Evolutionary conservation across 2,888 invertebrate species (phyloP), one percentile per base, ranked within the genome.

Genomic region (Macropis europaea): DNA sequence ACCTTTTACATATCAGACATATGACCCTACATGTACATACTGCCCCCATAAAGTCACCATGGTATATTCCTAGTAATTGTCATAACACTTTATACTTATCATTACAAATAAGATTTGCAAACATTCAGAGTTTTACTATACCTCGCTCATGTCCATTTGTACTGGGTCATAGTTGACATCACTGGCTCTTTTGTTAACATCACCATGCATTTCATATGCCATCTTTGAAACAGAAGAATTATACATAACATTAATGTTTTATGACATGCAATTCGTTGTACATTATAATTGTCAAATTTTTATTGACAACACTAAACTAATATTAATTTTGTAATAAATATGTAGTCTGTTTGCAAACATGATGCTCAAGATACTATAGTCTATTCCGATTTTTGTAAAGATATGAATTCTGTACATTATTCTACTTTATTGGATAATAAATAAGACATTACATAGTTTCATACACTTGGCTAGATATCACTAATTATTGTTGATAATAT

Each of bases 71-170:
- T 73, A 79, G 75, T 72, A 71, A 70, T 73, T 73, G 75, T 69
- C 62, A 47, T 50, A 81, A 69, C 24, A 56, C 52, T 75, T 59
- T 24, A 4, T 69, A 76, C 75, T 79, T 79, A 81, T 63, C 30
- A 67, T 47, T 69, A 81, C 32, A 42, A 56, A 62, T 34, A 77
- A 68, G 19, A 40, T 69, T 54, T 59, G 26, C 50, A 56, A 47
- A 43, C 74, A 74, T 85, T 76, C 74, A 72, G n/a, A n/a, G 73
- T 79, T 52, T 80, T 71, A 76, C 86, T 85, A 79, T 92, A 93
- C 95, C 93, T 93, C 93, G 91, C 95, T 95, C 92, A 95, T 92
- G 83, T 95, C 95, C 95, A 95, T 95, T 88, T 94, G 94, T 73
- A 95, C 94, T 80, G 94, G 93, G 82, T 95, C 95, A 86, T 95